phyloP scores from a whole-genome alignment of 1,140 invertebrate species.

The Macrostomum lignano region DNA sequence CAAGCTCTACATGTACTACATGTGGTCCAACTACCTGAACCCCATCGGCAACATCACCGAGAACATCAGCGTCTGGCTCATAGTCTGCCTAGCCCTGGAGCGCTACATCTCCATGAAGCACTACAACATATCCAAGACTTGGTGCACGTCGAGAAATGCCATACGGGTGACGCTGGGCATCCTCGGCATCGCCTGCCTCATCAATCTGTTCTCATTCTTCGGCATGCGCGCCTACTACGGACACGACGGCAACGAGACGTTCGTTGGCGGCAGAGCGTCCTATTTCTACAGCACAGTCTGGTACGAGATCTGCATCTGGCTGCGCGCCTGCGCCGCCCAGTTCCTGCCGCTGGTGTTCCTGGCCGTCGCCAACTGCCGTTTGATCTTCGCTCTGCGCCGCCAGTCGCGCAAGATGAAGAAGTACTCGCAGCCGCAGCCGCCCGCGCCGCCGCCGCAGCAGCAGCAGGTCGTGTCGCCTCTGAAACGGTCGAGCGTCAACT shows the following conservation, averaged over 20 bases:
- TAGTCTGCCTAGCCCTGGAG: background rate
- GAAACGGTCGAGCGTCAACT: background rate
- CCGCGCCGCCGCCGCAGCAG: background rate
- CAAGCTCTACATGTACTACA: no score
- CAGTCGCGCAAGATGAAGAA: background rate
- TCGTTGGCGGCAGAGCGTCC: background rate
- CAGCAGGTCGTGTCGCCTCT: background rate
- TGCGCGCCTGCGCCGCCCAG: background rate
- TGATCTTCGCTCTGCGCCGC: background rate
- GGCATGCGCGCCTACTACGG: background rate
- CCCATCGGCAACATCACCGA: background rate
- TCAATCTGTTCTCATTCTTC: background rate
- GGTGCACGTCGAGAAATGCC: conserved; percentile 1
- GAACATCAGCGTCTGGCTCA: background rate
- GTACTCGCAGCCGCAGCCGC: background rate
- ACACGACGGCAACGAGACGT: background rate
- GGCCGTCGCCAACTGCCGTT: background rate
- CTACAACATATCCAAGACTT: background rate
- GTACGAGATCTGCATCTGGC: background rate
- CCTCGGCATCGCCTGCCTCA: background rate
- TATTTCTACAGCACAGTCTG: background rate
- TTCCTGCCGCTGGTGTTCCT: background rate
- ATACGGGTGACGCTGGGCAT: background rate
- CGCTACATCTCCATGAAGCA: background rate
- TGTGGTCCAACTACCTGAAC: no score